Percentiles rank a stretch among this genome's conserved stretches.
Conservation (phyloP, 2,797 vertebrate species). For the Tympanoctomys barrerae region DNA sequence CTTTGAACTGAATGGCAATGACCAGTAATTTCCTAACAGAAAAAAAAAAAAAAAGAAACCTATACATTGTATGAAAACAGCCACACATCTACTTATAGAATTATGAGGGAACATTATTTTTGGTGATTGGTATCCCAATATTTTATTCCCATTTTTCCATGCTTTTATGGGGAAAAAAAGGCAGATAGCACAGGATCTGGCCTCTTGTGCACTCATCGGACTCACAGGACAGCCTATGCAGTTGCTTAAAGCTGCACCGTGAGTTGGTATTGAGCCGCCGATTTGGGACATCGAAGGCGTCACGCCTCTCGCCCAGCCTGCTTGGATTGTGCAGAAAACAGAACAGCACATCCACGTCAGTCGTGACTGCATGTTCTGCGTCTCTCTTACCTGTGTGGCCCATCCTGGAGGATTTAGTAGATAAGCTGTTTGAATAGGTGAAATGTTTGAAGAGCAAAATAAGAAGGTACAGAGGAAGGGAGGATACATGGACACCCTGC, state of each 20-base stretch:
- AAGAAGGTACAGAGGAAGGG: not conserved
- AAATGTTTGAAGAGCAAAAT: not conserved
- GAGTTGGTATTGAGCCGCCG: not conserved
- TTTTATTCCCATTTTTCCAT: slow-evolving; percentile 34
- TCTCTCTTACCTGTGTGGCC: not conserved
- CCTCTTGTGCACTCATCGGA: not conserved
- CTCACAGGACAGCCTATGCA: not conserved
- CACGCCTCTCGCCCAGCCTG: not conserved
- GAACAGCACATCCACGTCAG: not conserved
- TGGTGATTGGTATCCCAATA: not conserved
- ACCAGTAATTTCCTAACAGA: slow-evolving; percentile 34
- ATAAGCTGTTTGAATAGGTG: not conserved
- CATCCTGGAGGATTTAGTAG: not conserved
- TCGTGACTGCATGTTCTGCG: not conserved
- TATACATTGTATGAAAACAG: slow-evolving; percentile 45
- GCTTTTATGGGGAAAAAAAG: not conserved
- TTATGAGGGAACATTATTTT: slow-evolving; percentile 26
- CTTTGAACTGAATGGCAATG: slow-evolving; percentile 17
- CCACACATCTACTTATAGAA: not conserved
- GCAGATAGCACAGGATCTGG: not conserved
- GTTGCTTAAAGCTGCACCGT: not conserved
- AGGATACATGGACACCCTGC: not conserved
- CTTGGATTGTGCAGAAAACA: not conserved
- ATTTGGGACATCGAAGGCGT: not conserved
- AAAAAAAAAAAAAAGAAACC: slow-evolving; percentile 1